Evolutionary conservation across 2,888 invertebrate species (phyloP), one percentile per base, ranked within the genome.

Genomic region (Lissocephala sabroskyi): DNA sequence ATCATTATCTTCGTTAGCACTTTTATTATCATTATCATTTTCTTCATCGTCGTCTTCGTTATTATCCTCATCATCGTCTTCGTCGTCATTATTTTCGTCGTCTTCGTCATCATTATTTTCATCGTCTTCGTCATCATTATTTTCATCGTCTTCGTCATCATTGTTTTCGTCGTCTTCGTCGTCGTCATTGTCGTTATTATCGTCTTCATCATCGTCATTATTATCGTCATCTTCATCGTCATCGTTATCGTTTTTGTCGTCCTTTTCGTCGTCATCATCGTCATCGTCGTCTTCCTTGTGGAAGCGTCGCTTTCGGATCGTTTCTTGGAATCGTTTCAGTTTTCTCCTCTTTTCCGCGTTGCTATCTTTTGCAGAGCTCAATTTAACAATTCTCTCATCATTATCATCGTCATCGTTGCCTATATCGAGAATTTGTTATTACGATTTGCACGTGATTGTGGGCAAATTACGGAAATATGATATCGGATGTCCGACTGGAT

Each of bases 31-130:
- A 0, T 73, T 51, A 0, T 68, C 84, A 14, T 86, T 81, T 2
- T 86, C 80, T 10, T 85, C 77, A 30, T 85, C 76, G 2, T 85
- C 80, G n/a, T 64, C 46, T 13, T 87, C 85, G 37, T 88, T 86
- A 3, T 88, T 87, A 56, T 87, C 84, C 47, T 68, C 37, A 18
- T 68, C 80, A 3, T 86, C 81, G 32, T 85, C 84, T 41, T 85
- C 83, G 65, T 86, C 39, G 0, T 64, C 45, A 0, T 65, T 35
- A 0, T 66, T 43, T 0, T 65, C 47, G 0, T 65, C 39, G 0
- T 77, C 53, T 18, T 75, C 55, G 80, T 83, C 49, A 0, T 63
- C 33, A 0, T 66, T 32, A 0, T 63, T 41, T 0, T 59, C 40
- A 0, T 61, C 35, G 0, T 65, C 39, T 0, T 68, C 45, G 0